Conservation (phyloP, 2,888 invertebrate species). For the Drosophila robusta region DNA sequence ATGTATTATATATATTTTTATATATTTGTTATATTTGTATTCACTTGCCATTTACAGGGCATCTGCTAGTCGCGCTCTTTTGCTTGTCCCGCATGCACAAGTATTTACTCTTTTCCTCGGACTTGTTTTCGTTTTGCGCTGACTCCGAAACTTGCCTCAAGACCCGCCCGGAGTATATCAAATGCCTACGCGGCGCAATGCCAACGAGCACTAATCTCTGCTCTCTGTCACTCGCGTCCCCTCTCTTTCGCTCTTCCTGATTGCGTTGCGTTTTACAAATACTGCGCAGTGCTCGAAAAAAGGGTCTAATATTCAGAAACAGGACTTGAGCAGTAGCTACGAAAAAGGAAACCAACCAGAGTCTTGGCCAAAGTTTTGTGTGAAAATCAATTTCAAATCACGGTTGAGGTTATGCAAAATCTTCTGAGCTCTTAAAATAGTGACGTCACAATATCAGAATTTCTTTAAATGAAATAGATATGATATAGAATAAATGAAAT, state of each 20-base stretch:
- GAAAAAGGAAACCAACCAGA: background rate
- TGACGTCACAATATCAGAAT: too few relatives aligned
- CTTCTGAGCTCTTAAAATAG: too few relatives aligned
- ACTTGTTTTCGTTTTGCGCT: background rate
- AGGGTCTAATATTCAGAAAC: too few relatives aligned
- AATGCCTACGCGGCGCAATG: conserved; percentile 12
- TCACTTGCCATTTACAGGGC: background rate
- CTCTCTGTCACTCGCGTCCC: too few relatives aligned
- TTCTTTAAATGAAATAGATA: too few relatives aligned
- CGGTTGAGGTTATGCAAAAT: too few relatives aligned
- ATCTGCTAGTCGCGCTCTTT: background rate
- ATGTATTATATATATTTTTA: too few relatives aligned
- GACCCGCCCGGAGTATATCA: conserved; percentile 13
- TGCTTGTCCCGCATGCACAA: too few relatives aligned
- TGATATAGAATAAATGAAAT: too few relatives aligned
- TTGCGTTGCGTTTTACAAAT: background rate
- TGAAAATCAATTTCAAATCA: too few relatives aligned
- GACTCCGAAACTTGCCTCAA: background rate
- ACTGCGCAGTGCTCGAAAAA: conserved; percentile 1
- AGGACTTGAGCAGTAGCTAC: too few relatives aligned
- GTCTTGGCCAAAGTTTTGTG: background rate
- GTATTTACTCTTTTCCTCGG: background rate
- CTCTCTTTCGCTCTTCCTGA: background rate
- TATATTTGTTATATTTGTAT: too few relatives aligned
- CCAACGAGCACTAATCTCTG: background rate